Conservation (phyloP, 2,888 invertebrate species). For the Phytoseiulus persimilis region DNA sequence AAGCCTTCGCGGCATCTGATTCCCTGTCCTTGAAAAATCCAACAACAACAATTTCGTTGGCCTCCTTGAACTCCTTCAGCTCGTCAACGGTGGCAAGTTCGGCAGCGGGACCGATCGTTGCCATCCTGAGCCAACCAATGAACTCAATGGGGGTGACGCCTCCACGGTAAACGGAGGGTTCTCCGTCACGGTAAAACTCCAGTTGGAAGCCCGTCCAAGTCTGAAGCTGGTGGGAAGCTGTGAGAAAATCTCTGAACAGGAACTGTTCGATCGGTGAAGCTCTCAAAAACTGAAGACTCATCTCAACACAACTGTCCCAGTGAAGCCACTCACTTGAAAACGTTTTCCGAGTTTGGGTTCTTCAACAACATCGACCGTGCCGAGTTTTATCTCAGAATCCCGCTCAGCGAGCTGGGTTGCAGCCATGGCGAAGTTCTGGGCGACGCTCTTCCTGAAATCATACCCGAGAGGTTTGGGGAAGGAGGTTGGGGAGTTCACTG, state of each 20-base stretch:
- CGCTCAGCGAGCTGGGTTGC: conserved; percentile 72
- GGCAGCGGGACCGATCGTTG: conserved; percentile 94
- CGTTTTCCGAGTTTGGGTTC: conserved; percentile 80
- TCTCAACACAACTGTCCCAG: no score
- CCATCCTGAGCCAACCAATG: conserved; percentile 83
- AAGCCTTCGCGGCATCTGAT: conserved; percentile 71
- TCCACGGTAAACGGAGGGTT: conserved; percentile 74
- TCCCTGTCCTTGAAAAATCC: conserved; percentile 71
- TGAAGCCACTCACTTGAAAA: conserved; percentile 59
- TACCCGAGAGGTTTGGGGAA: no score
- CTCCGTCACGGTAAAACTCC: conserved; percentile 86
- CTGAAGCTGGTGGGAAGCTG: neutral
- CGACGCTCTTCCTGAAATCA: conserved; percentile 95
- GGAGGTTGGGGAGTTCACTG: no score
- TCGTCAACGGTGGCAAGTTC: conserved; percentile 68
- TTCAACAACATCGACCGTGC: conserved; percentile 91
- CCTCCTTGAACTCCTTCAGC: conserved; percentile 71
- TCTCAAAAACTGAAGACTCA: no score
- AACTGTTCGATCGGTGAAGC: no score
- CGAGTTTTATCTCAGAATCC: conserved; percentile 75
- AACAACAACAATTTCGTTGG: conserved; percentile 70
- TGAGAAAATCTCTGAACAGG: no score
- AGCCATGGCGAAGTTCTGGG: conserved; percentile 91
- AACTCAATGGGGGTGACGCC: conserved; percentile 87
- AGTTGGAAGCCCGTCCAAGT: conserved; percentile 83